Evolutionary conservation across 1,140 invertebrate genomes (phyloP), one percentile per base, ranked within the genome.

Genomic region (Berghia stephanieae): DNA sequence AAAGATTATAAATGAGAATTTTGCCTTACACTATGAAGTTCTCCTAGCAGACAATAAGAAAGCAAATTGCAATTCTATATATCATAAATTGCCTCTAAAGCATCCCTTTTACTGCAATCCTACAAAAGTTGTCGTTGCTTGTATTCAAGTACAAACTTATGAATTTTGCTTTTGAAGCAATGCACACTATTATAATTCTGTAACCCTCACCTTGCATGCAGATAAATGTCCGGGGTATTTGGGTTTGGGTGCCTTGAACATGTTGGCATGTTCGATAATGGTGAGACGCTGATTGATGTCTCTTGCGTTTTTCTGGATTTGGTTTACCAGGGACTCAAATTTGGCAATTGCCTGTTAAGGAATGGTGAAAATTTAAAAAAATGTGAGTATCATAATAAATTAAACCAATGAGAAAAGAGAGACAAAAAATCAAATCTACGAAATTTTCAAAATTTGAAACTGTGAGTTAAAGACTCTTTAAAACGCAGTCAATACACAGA

Each of bases 231-330:
- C 86, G 57, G 83, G 78, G 36, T 80, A 80, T 70, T 88, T 88
- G n/a, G 76, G 80, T 44, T 80, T 78, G n/a, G 86, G 88, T 13
- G 78, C 57, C 81, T 87, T 89, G 79, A 89, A 90, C 34, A 90
- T 81, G 79, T 89, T 86, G 16, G 83, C 83, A 79, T 84, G 83
- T 55, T 89, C 89, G 38, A 90, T 87, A 80, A 86, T 85, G 24
- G 67, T 68, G 27, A 89, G 81, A 44, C 88, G 79, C 67, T 86
- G 84, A 55, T 87, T 84, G 52, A 96, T 91, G 82, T 96, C 94
- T 60, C 90, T 89, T 69, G 94, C 93, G 78, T 95, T 93, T 85
- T 95, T 94, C 79, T 94, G 92, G 3, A 96, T 91, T 87, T 96
- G 94, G 24, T 91, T 91, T 1, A 93, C 92, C 21, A 93, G 89